phyloP scores from a whole-genome alignment of 2,888 invertebrate genomes.

The Julus scanicus region DNA sequence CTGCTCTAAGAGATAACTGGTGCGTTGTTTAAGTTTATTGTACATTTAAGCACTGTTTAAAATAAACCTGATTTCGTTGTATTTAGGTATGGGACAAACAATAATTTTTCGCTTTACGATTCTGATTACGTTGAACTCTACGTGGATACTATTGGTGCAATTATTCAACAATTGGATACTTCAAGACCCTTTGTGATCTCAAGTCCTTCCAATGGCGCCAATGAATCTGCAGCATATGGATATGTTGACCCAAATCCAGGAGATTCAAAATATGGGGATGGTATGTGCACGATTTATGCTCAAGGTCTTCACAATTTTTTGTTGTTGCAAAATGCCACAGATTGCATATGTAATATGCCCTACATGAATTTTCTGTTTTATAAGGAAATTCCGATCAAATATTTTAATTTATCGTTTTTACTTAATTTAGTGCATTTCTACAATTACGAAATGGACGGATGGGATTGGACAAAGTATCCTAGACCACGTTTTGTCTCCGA shows the following conservation, averaged over 20 bases:
- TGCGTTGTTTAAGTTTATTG: slow-evolving; percentile 62
- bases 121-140: slow-evolving; percentile 86
- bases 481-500: slow-evolving; percentile 70
- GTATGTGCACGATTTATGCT: slow-evolving; percentile 60
- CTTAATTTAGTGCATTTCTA: slow-evolving; percentile 63
- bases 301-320: not conserved
- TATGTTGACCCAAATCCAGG: slow-evolving; percentile 68
- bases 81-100: slow-evolving; percentile 71
- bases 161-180: slow-evolving; percentile 74
- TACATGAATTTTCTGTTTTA: not conserved
- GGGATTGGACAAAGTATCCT: slow-evolving; percentile 65
- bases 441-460: slow-evolving; percentile 60
- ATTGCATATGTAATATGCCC: not conserved
- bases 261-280: slow-evolving; percentile 69
- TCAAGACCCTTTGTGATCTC: slow-evolving; percentile 81
- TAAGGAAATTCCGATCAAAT: not conserved
- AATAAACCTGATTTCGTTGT: not conserved
- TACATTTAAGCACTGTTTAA: not conserved
- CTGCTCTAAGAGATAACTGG: slow-evolving; percentile 86
- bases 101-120: slow-evolving; percentile 72
- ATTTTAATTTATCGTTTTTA: slow-evolving; percentile 1
- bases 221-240: slow-evolving; percentile 65
- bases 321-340: not conserved
- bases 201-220: slow-evolving; percentile 89
- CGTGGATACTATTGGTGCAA: slow-evolving; percentile 77